Conservation (phyloP, 2,888 invertebrate species). For the Temnothorax rugatulus region DNA sequence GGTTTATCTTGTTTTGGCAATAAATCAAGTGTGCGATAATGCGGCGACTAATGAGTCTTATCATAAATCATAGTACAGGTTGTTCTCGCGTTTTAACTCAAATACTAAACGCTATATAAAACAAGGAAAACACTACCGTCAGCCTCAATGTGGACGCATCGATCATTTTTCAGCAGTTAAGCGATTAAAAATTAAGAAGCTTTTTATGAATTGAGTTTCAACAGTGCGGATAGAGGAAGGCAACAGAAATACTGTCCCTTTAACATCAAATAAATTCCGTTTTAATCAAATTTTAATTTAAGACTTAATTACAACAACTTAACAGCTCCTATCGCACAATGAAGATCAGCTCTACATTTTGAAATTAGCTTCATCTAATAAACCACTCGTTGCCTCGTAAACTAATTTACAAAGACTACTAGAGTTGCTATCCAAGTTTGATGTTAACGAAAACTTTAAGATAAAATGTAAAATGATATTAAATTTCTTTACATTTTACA, state of each 20-base stretch:
- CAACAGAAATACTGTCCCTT: background rate
- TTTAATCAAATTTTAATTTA: slow-evolving; percentile 45
- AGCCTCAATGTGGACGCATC: slow-evolving; percentile 17
- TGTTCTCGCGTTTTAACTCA: slow-evolving; percentile 29
- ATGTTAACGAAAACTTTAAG: slow-evolving; percentile 3
- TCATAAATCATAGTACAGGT: slow-evolving; percentile 46
- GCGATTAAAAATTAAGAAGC: slow-evolving; percentile 29
- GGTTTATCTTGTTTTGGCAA: slow-evolving; percentile 40
- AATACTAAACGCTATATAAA: slow-evolving; percentile 15
- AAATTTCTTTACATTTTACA: slow-evolving; percentile 26
- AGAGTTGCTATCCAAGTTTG: background rate
- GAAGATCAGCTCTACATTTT: slow-evolving; percentile 19
- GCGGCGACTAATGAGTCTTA: slow-evolving; percentile 42
- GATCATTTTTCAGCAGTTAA: slow-evolving; percentile 29
- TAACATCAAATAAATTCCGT: background rate
- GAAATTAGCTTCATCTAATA: slow-evolving; percentile 15
- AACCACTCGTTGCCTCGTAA: slow-evolving; percentile 11
- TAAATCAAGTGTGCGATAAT: slow-evolving; percentile 45
- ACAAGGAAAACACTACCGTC: slow-evolving; percentile 27
- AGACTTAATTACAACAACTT: slow-evolving; percentile 35
- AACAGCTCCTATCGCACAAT: background rate
- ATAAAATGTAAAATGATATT: slow-evolving; percentile 24
- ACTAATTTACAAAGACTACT: slow-evolving; percentile 20
- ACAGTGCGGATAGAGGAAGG: background rate
- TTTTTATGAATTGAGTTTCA: slow-evolving; percentile 19